Percentiles rank a stretch among this genome's conserved stretches.
These are phyloP conservation scores for Phlogophora meticulosa DNA, from an alignment of 2,888 invertebrate species.

Conservation along the genomic window DNA sequence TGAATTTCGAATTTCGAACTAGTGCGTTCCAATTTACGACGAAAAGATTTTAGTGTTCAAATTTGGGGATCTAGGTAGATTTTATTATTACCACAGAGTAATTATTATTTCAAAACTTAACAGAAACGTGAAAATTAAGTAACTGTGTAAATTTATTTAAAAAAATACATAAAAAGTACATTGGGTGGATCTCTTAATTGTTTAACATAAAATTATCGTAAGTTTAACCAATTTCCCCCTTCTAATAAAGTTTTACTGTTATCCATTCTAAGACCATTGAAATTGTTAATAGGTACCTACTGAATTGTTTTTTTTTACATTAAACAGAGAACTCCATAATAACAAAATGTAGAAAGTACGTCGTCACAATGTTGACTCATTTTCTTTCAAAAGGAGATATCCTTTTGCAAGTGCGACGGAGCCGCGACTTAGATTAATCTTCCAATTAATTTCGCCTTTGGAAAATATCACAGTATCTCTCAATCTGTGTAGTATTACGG, in stretches of 20 bases:
- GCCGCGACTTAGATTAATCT: conserved; percentile 58
- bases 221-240: conserved; percentile 9
- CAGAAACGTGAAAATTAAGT: not conserved
- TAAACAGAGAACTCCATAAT: not conserved
- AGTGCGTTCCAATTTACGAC: conserved; percentile 4
- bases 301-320: not conserved
- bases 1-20: conserved; percentile 52
- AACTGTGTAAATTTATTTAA: not conserved
- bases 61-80: not conserved
- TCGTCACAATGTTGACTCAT: conserved; percentile 41
- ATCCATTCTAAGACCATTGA: conserved; percentile 2
- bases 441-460: conserved; percentile 66
- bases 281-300: conserved; percentile 3
- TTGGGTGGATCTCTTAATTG: not conserved
- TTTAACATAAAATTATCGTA: conserved; percentile 2
- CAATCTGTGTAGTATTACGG: conserved; percentile 34
- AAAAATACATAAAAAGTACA: not conserved
- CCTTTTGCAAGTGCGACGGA: conserved; percentile 27
- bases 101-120: too few species aligned
- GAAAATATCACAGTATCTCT: conserved; percentile 51
- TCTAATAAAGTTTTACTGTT: conserved; percentile 12
- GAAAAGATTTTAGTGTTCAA: not conserved
- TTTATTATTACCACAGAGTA: too few species aligned
- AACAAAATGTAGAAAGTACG: conserved; percentile 14
- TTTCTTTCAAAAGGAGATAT: conserved; percentile 52